Evolutionary conservation across 2,113 vertebrate species (phyloP).

Genomic region (Columba livia): DNA sequence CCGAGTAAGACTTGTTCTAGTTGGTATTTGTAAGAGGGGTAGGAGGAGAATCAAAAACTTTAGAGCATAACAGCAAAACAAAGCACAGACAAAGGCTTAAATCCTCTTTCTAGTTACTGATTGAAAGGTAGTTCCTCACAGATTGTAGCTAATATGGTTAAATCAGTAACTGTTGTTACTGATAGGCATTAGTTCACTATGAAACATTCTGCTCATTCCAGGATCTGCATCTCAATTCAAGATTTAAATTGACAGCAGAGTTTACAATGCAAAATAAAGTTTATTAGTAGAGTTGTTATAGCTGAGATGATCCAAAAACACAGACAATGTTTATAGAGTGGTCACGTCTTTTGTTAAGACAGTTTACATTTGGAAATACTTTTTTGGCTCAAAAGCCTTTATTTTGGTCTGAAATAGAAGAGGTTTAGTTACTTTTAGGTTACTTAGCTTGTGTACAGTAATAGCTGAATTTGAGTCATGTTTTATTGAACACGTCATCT

Average conservation of each 20-base stretch:
- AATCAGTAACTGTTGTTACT: constrained; percentile 11
- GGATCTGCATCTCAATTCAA: background rate
- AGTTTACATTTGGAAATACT: background rate
- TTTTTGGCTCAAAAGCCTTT: background rate
- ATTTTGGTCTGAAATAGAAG: background rate
- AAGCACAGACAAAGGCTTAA: background rate
- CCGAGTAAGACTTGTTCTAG: background rate
- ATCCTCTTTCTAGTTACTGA: background rate
- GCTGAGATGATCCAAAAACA: background rate
- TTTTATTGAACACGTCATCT: background rate
- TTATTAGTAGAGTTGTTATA: background rate
- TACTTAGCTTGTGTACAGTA: background rate
- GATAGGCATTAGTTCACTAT: background rate
- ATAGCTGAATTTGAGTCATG: background rate
- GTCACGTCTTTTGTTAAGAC: background rate
- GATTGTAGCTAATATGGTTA: background rate
- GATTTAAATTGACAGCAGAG: background rate
- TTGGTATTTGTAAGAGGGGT: background rate
- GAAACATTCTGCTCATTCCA: background rate
- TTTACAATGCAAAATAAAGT: background rate
- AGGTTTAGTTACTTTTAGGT: background rate
- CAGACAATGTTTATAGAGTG: background rate
- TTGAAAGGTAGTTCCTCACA: background rate
- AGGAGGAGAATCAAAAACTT: background rate
- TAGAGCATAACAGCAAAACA: background rate